These are phyloP conservation scores for Pelagia noctiluca DNA, from an alignment of 30 jellyfish, hydroid and myxozoan species.

Conservation along the genomic window DNA sequence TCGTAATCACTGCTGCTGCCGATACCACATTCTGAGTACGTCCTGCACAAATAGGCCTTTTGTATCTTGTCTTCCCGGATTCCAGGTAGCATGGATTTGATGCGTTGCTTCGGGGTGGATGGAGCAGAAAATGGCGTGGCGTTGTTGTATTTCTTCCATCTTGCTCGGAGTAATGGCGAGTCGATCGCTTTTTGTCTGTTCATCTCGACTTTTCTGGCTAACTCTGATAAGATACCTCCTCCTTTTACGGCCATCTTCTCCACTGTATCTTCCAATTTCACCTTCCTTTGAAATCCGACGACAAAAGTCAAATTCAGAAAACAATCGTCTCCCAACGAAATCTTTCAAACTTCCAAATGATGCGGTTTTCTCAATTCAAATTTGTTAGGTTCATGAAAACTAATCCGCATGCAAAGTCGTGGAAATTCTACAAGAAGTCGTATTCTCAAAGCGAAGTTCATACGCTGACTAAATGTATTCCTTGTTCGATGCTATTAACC, in stretches of 20 bases:
- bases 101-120: constrained; percentile 36
- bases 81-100: constrained; percentile 37
- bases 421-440: too few species aligned
- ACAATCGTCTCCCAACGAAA: too few species aligned
- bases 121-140: constrained; percentile 4
- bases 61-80: not conserved
- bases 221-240: constrained; percentile 61
- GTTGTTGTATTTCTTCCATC: constrained; percentile 45
- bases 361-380: too few species aligned
- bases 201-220: constrained; percentile 69
- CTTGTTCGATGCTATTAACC: too few species aligned
- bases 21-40: constrained; percentile 42
- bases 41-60: constrained; percentile 12
- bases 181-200: constrained; percentile 68
- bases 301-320: too few species aligned
- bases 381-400: too few species aligned
- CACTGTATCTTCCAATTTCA: too few species aligned
- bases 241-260: not conserved
- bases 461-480: too few species aligned
- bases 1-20: not conserved
- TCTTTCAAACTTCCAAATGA: too few species aligned
- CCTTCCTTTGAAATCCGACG: too few species aligned
- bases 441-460: too few species aligned
- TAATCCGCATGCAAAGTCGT: too few species aligned
- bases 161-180: constrained; percentile 70